Evolutionary conservation across 2,888 invertebrate genomes (phyloP).

Genomic region (Dione juno): DNA sequence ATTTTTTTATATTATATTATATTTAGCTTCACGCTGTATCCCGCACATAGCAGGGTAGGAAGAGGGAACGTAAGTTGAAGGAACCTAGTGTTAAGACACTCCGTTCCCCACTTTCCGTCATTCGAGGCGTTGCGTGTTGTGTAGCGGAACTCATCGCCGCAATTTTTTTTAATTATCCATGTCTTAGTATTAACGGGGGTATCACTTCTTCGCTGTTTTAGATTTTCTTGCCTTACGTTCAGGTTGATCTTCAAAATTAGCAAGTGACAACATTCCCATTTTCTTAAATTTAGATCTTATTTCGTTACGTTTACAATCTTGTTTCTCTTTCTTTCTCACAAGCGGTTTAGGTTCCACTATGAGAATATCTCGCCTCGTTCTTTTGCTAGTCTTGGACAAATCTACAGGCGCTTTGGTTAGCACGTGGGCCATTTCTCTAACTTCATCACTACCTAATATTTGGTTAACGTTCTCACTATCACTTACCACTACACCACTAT

Average conservation of each 20-base stretch:
- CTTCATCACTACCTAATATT: conserved; percentile 2
- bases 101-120: too few relatives aligned
- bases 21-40: too few relatives aligned
- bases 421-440: conserved; percentile 4
- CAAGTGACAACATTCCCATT: conserved; percentile 58
- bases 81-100: too few relatives aligned
- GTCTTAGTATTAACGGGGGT: background rate
- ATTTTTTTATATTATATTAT: too few relatives aligned
- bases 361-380: conserved; percentile 20
- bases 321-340: conserved; percentile 44
- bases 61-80: too few relatives aligned
- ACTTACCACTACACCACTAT: background rate
- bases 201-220: background rate
- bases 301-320: conserved; percentile 51
- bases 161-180: too few relatives aligned
- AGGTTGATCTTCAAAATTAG: conserved; percentile 53
- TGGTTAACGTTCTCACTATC: background rate
- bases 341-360: conserved; percentile 12
- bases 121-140: too few relatives aligned
- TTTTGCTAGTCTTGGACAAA: conserved; percentile 3
- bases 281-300: conserved; percentile 59
- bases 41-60: too few relatives aligned
- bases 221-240: background rate
- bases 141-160: too few relatives aligned
- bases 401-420: conserved; percentile 10